Evolutionary conservation across 2,888 invertebrate genomes (phyloP).

Genomic region (Clunio marinus): DNA sequence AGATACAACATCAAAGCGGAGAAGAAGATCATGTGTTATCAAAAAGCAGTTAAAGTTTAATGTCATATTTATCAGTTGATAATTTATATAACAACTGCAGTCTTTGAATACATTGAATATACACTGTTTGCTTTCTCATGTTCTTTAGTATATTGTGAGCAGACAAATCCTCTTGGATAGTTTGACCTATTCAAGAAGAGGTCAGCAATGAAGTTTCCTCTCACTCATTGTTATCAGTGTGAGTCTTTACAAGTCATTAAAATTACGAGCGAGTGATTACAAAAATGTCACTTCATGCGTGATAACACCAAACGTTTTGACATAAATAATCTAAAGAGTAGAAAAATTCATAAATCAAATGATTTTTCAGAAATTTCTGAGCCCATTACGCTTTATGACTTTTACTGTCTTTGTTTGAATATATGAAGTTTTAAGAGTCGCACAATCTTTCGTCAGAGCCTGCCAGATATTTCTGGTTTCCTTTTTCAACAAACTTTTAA

Average conservation of each 20-base stretch:
- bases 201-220: background rate
- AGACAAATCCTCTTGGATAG: background rate
- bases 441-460: background rate
- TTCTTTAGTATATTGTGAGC: background rate
- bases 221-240: background rate
- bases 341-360: conserved; percentile 2
- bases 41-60: conserved; percentile 18
- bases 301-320: conserved; percentile 3
- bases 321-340: background rate
- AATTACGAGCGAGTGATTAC: background rate
- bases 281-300: conserved; percentile 8
- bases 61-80: conserved; percentile 19
- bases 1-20: background rate
- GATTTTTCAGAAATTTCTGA: conserved; percentile 8
- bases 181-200: background rate
- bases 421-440: too few relatives aligned
- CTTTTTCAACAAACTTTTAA: background rate
- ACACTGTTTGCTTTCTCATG: too few relatives aligned
- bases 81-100: background rate
- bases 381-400: background rate
- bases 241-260: conserved; percentile 8
- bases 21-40: background rate
- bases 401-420: too few relatives aligned
- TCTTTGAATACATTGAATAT: too few relatives aligned
- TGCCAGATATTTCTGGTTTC: background rate